Evolutionary conservation across 2,888 invertebrate species (phyloP), one percentile per base, ranked within the genome.

Genomic region (Plagodis dolabraria): DNA sequence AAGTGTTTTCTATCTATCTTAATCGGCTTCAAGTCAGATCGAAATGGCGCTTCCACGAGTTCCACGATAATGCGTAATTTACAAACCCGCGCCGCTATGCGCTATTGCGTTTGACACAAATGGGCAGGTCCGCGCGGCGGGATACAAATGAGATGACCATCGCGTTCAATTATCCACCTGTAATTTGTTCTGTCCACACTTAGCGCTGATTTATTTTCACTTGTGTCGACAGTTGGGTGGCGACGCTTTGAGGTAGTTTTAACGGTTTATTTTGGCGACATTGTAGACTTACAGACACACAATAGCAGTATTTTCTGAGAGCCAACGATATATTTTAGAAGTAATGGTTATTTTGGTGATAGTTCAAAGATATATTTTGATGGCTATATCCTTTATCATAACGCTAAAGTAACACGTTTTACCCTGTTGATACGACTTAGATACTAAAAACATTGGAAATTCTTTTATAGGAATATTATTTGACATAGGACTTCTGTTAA

Each of bases 21-120:
- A n/a, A n/a, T n/a, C n/a, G n/a, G n/a, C n/a, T n/a, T n/a, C n/a
- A n/a, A n/a, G n/a, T n/a, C n/a, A n/a, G n/a, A n/a, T n/a, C n/a
- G n/a, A n/a, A n/a, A n/a, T n/a, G 22, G 22, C 22, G 9, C 51
- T 51, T 51, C 51, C 51, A 51, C 12, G 35, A 11, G 43, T 51
- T 51, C 51, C 51, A 51, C 12, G 35, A 11, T 10, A 4, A 43
- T n/a, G 33, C 10, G 7, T 1, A 33, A 43, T 22, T 5, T 43
- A 34, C 22, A 22, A 12, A 52, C 45, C 44, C 52, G 35, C 10
- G 53, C 33, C 53, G 38, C 12, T 47, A 10, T 10, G 40, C 8
- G 8, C 40, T 8, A 59, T 53, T 74, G 70, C 63, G 40, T 69
- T 61, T 69, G 71, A 73, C 75, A 65, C 60, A 65, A 72, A 63